phyloP scores from a whole-genome alignment of 2,888 invertebrate species.

The Dryococelus australis region DNA sequence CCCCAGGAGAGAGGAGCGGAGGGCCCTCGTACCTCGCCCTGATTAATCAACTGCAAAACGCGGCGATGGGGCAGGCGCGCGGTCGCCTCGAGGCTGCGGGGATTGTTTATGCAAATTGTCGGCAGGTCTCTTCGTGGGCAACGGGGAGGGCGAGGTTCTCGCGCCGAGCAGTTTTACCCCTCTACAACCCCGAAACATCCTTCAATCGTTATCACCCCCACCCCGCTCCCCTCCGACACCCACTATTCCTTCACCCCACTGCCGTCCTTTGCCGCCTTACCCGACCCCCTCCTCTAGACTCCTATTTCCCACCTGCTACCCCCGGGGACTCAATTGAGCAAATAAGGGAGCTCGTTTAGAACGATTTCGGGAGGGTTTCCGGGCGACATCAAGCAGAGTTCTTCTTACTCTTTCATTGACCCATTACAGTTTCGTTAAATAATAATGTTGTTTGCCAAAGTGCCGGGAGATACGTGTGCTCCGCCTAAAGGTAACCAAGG shows the following conservation, averaged over 20 bases:
- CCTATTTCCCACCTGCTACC: neutral
- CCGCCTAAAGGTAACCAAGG: too few relatives aligned
- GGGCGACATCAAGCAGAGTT: neutral
- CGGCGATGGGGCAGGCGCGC: too few relatives aligned
- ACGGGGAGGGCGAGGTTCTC: too few relatives aligned
- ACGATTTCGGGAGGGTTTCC: neutral
- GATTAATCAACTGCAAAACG: too few relatives aligned
- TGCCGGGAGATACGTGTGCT: too few relatives aligned
- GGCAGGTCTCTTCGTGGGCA: too few relatives aligned
- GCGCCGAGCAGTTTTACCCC: neutral
- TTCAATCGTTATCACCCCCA: neutral
- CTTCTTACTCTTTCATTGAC: neutral
- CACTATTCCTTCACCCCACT: neutral
- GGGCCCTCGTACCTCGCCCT: too few relatives aligned
- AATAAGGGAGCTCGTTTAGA: constrained; percentile 3
- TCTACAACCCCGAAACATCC: neutral
- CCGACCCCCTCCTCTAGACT: neutral
- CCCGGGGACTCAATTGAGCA: constrained; percentile 5
- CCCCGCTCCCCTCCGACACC: neutral
- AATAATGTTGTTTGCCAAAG: too few relatives aligned
- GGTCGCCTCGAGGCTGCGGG: neutral
- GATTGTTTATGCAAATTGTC: constrained; percentile 13
- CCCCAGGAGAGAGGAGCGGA: too few relatives aligned
- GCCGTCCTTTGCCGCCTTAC: neutral
- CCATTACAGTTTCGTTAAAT: neutral